phyloP scores from a whole-genome alignment of 1,140 invertebrate genomes.

The Neoseiulus cucumeris region DNA sequence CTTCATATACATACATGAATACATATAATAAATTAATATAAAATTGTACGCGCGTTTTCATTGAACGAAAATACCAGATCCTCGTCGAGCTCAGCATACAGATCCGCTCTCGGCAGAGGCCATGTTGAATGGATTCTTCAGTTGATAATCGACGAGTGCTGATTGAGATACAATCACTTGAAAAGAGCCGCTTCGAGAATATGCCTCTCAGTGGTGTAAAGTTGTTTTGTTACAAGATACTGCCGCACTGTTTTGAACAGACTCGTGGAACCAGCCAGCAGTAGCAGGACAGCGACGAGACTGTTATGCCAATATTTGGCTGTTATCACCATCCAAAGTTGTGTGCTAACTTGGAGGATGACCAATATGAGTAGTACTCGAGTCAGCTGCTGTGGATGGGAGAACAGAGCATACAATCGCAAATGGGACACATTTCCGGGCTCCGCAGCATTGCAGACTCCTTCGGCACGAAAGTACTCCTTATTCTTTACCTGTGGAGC shows the following conservation, averaged over 20 bases:
- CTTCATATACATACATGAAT: too few species aligned
- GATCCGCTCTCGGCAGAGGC: too few species aligned
- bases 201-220: not conserved
- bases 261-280: not conserved
- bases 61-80: too few species aligned
- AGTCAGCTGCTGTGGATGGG: constrained; percentile 1
- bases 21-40: too few species aligned
- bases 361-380: not conserved
- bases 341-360: not conserved
- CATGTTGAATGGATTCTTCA: too few species aligned
- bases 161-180: not conserved
- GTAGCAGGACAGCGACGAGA: not conserved
- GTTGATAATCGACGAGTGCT: too few species aligned
- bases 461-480: constrained; percentile 3
- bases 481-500: not conserved
- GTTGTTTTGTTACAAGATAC: not conserved
- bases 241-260: constrained; percentile 1
- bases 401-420: not conserved
- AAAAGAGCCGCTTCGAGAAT: not conserved
- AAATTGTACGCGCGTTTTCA: too few species aligned
- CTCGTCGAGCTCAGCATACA: too few species aligned
- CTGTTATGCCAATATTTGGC: not conserved
- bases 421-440: constrained; percentile 1
- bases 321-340: not conserved
- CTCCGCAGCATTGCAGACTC: not conserved